Percentiles rank a stretch among this genome's conserved stretches.
phyloP scores from a whole-genome alignment of 2,797 vertebrate genomes.

The Pteropus rufus region DNA sequence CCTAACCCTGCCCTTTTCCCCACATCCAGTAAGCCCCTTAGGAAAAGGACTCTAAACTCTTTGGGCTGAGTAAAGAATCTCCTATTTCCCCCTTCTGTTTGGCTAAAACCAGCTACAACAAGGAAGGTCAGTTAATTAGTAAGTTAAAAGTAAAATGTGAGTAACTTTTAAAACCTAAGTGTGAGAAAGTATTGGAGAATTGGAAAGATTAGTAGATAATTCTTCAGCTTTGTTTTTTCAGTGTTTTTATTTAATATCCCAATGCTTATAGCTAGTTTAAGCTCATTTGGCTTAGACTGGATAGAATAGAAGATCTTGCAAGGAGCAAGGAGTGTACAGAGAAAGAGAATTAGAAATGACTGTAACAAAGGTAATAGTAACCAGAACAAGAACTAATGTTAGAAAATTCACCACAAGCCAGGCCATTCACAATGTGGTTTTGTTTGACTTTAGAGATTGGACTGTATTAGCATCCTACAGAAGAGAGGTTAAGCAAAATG shows the following conservation, averaged over 20 bases:
- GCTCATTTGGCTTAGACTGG: not conserved
- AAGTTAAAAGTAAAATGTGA: not conserved
- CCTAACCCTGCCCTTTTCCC: fast-evolving
- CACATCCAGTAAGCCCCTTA: not conserved
- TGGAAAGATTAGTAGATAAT: not conserved
- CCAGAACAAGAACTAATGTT: not conserved
- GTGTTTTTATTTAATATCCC: not conserved
- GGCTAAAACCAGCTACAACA: not conserved
- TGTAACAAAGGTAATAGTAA: not conserved
- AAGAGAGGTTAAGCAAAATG: not conserved
- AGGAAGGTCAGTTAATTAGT: not conserved
- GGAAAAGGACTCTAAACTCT: not conserved
- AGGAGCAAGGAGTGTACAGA: not conserved
- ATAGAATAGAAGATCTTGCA: not conserved
- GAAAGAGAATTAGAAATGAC: not conserved
- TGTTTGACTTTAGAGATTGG: not conserved
- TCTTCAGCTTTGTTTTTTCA: not conserved
- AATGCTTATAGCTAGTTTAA: not conserved
- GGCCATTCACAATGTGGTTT: not conserved
- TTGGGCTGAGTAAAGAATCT: not conserved
- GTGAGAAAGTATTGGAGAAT: not conserved
- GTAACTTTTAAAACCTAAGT: not conserved
- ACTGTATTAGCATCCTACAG: not conserved
- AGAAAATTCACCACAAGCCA: not conserved
- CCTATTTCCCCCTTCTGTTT: not conserved